Conservation (phyloP, 2,888 invertebrate species). For the Drosophila macrospina region DNA sequence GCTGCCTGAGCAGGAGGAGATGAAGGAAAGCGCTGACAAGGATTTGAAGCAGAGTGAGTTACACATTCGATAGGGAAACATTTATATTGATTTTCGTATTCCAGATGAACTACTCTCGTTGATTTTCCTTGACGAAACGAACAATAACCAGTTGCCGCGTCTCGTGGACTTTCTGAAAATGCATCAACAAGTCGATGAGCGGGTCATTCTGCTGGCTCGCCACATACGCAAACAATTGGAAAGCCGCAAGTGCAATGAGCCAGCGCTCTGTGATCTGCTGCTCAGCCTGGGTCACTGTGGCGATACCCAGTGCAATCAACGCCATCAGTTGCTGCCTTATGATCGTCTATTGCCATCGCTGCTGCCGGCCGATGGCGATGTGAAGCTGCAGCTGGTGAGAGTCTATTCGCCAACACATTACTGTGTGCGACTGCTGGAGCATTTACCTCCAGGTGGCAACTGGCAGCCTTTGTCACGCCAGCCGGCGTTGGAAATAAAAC, state of each 20-base stretch:
- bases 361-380: constrained; percentile 45
- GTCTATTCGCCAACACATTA: constrained; percentile 58
- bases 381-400: constrained; percentile 46
- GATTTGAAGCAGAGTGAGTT: constrained; percentile 12
- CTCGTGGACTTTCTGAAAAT: constrained; percentile 57
- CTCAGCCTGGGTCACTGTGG: constrained; percentile 49
- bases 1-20: neutral
- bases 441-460: constrained; percentile 29
- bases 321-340: constrained; percentile 38
- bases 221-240: constrained; percentile 43
- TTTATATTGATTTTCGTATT: neutral
- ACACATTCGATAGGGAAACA: neutral
- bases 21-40: neutral
- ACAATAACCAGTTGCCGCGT: constrained; percentile 58
- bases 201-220: constrained; percentile 35
- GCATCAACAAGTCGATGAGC: constrained; percentile 51
- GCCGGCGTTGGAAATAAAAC: constrained; percentile 19
- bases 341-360: constrained; percentile 22
- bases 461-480: constrained; percentile 20
- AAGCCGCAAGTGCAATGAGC: constrained; percentile 4
- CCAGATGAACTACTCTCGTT: constrained; percentile 42
- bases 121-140: constrained; percentile 54
- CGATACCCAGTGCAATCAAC: constrained; percentile 38
- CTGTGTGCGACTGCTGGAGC: constrained; percentile 60
- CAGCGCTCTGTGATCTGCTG: constrained; percentile 42